phyloP scores from a whole-genome alignment of 2,797 vertebrate species.

The Hybognathus amarus region DNA sequence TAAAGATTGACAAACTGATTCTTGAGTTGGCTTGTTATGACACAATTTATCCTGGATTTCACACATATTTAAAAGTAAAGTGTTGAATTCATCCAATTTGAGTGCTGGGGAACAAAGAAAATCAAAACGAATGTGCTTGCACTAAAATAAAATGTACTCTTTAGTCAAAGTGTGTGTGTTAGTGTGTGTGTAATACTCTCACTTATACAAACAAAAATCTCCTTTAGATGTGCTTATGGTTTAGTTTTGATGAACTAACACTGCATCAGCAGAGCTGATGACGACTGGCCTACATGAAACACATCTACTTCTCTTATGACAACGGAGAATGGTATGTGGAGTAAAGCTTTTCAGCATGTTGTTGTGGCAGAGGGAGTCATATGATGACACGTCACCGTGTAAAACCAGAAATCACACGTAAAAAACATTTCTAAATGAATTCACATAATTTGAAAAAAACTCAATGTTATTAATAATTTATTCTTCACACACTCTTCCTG shows the following conservation, averaged over 20 bases:
- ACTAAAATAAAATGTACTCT: not conserved
- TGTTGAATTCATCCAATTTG: not conserved
- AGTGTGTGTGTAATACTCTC: not conserved
- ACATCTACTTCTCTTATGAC: constrained; percentile 69
- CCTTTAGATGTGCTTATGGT: constrained; percentile 12
- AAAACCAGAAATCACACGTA: constrained; percentile 74
- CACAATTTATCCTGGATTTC: not conserved
- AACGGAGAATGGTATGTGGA: constrained; percentile 81
- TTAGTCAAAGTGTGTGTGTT: not conserved
- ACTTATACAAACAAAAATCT: constrained; percentile 19
- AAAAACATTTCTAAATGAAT: constrained; percentile 72
- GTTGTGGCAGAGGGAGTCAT: constrained; percentile 66
- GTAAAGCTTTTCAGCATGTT: constrained; percentile 71
- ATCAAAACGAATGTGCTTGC: not conserved
- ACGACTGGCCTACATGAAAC: constrained; percentile 48
- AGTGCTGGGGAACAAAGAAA: not conserved
- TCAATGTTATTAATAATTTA: constrained; percentile 25
- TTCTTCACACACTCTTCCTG: not conserved
- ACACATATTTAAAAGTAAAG: not conserved
- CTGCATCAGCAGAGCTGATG: constrained; percentile 29
- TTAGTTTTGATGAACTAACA: constrained; percentile 41
- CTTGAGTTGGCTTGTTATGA: not conserved
- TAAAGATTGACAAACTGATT: constrained; percentile 6
- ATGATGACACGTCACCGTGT: constrained; percentile 59
- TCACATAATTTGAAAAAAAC: constrained; percentile 67